These are phyloP conservation scores for Oreohelix idahoensis DNA, from an alignment of 1,140 invertebrate genomes.

Conservation along the genomic window DNA sequence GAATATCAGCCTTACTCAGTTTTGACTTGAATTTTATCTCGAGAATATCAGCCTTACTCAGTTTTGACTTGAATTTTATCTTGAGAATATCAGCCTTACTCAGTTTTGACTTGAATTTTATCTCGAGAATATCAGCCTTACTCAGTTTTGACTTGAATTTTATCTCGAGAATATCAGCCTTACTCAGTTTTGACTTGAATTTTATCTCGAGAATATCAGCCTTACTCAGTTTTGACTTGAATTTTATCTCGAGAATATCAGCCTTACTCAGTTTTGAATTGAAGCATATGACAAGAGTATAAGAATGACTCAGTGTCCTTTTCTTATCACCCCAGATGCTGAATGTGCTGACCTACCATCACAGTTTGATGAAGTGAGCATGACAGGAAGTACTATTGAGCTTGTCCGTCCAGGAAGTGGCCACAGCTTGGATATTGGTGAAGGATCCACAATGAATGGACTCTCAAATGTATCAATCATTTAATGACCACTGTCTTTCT, in stretches of 20 bases:
- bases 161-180: too few species aligned
- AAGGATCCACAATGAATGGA: not conserved
- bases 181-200: not conserved
- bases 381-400: constrained; percentile 58
- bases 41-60: too few species aligned
- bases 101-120: too few species aligned
- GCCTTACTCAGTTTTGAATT: not conserved
- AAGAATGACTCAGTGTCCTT: not conserved
- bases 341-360: not conserved
- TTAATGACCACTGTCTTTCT: constrained; percentile 25
- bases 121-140: not conserved
- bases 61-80: too few species aligned
- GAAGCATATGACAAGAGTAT: too few species aligned
- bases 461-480: constrained; percentile 44
- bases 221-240: not conserved
- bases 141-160: too few species aligned
- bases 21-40: too few species aligned
- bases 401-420: constrained; percentile 53
- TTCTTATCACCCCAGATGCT: constrained; percentile 1
- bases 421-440: not conserved
- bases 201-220: too few species aligned
- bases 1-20: too few species aligned
- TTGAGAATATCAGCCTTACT: too few species aligned
- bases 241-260: not conserved
- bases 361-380: constrained; percentile 55